Evolutionary conservation across 2,113 vertebrate genomes (phyloP), one percentile per base, ranked within the genome.

Genomic region (Vidua macroura): DNA sequence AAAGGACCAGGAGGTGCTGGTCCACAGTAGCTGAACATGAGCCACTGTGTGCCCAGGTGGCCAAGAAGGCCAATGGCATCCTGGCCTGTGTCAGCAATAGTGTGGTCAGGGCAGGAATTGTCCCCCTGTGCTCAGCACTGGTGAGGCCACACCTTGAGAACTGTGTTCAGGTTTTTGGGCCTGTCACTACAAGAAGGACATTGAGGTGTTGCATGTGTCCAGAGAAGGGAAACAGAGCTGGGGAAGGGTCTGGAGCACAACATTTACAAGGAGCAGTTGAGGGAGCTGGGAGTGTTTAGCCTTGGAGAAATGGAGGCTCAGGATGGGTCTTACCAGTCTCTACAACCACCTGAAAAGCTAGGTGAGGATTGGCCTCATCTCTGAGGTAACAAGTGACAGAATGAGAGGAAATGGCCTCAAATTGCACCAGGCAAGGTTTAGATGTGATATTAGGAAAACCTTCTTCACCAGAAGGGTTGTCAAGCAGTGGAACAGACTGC

Each of bases 201-300:
- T 2, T 5, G 16, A 58, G 15, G 27, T 30, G 20, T 33, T 64
- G 43, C 13, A 58, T 0, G 0, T 17, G 37, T 51, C 51, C 64
- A 58, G 58, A n/a, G 20, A 66, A 58, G 27, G 18, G 6, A 6
- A 58, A 8, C 0, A 0, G 44, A 58, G 27, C 43, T 64, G 6
- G 1, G 21, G 51, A 64, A 39, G 28, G 11, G 28, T 72, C 51
- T 30, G 4, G 19, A 66, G 14, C n/a, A 39, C 12, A 59, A 1
- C 9, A 35, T 43, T 28, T 72, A 7, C 3, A 9, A 63, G 49
- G 35, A 56, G 31, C 15, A 27, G 15, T 24, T 56, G 27, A 41
- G 37, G 52, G 44, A 66, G n/a, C 28, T 46, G 33, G 4, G 4
- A 21, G 3, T 78, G 23, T 52, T 78, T 11, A n/a, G 6, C 37